phyloP scores from a whole-genome alignment of 2,113 vertebrate genomes.

The Rutilus rutilus region DNA sequence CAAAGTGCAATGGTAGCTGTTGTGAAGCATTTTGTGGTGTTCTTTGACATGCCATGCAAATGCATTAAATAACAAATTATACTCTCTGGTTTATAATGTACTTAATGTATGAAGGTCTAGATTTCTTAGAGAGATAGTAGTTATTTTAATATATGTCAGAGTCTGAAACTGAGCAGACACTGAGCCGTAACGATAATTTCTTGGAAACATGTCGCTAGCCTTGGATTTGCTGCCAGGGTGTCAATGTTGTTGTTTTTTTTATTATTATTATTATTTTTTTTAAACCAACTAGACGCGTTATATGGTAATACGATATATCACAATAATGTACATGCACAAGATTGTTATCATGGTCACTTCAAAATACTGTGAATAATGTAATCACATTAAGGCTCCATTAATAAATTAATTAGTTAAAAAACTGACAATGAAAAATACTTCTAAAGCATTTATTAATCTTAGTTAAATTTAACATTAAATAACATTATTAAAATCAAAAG shows the following conservation, averaged over 20 bases:
- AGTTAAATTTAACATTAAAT: too few species aligned
- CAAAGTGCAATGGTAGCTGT: neutral
- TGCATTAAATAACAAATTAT: neutral
- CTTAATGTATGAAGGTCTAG: neutral
- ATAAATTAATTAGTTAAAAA: too few species aligned
- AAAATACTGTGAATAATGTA: too few species aligned
- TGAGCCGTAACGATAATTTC: neutral
- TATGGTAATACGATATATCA: too few species aligned
- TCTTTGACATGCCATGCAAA: neutral
- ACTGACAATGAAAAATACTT: too few species aligned
- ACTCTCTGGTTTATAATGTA: neutral
- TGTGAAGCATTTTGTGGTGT: neutral
- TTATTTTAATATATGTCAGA: neutral
- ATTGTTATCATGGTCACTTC: too few species aligned
- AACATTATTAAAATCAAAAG: too few species aligned
- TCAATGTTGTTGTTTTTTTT: too few species aligned
- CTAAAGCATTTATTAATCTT: too few species aligned
- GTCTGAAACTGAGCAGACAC: neutral
- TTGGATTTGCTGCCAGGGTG: neutral
- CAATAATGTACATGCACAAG: too few species aligned
- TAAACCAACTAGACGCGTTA: neutral
- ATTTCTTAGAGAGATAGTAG: neutral
- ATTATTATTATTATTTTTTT: neutral
- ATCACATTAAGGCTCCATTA: too few species aligned
- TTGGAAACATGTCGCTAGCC: neutral